Base-by-base conservation (phyloP, 2,113 vertebrate species). In the Erpornis zantholeuca region DNA sequence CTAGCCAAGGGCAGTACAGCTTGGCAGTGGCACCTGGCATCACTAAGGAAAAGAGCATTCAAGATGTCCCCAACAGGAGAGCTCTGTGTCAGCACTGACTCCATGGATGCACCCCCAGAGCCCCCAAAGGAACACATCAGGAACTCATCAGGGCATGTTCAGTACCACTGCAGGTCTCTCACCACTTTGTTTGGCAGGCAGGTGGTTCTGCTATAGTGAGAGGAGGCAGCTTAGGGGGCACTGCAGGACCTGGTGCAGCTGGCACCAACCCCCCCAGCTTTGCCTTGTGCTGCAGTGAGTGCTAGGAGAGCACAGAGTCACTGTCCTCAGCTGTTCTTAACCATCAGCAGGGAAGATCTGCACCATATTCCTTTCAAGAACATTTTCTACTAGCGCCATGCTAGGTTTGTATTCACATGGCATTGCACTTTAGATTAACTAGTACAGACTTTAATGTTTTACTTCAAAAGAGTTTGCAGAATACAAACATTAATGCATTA, bases 391-490 rank as follows among this genome's bases (percentile, higher is more conserved):
- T 16, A 56, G 24, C 64, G 42, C 50, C 25, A 3, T 38, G 25
- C 33, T 60, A 75, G 9, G 33, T 80, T 90, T 79, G 24, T 70
- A 49, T 82, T 82, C 82, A 61, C 45, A 88, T 63, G 36, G 71
- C 92, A 85, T 45, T 94, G 66, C 65, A 61, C 36, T 72, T 92
- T 45, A 84, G 70, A 96, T 82, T 86, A 95, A 90, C 81, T 33
- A 19, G 56, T 75, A 56, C n/a, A 78, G 76, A 54, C 57, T 83
- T 86, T 15, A 84, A 68, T 82, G 86, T 84, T 92, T 86, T 79
- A 95, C 91, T 94, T 96, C 83, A 92, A 70, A 92, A 53, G 56
- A 53, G 29, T 72, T 77, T 91, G 44, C 16, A 71, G 44, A 75
- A 31, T 72, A 91, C 73, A 95, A 86, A 94, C 45, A 86, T 84